A percentile compares a stretch with the other conserved stretches of the same genome.
phyloP scores from a whole-genome alignment of 2,797 vertebrate species.

The Alca torda region DNA sequence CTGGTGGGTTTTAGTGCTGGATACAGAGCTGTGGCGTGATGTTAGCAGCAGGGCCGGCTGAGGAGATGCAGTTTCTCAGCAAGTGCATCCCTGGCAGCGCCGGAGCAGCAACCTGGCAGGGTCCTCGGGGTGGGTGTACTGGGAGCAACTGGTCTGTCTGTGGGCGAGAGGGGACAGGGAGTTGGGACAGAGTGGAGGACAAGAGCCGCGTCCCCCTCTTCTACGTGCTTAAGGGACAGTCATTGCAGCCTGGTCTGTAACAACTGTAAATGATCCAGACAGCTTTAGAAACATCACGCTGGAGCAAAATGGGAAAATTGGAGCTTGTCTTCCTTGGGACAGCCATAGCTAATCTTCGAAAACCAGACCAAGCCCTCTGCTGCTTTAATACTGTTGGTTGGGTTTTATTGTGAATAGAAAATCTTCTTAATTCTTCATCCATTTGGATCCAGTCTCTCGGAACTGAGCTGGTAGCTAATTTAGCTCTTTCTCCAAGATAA shows the following conservation, averaged over 20 bases:
- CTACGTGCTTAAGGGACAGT: background rate
- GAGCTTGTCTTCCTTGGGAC: conserved; percentile 4
- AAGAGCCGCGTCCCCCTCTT: background rate
- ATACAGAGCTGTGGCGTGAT: background rate
- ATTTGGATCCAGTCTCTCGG: conserved; percentile 40
- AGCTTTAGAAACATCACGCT: background rate
- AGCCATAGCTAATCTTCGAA: conserved; percentile 42
- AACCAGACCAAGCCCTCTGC: conserved; percentile 36
- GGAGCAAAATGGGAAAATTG: background rate
- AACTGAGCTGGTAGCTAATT: conserved; percentile 54
- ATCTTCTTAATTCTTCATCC: conserved; percentile 62
- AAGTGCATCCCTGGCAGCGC: background rate
- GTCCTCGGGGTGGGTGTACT: background rate
- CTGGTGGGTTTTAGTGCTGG: background rate
- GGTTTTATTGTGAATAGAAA: conserved; percentile 51
- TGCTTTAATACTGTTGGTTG: background rate
- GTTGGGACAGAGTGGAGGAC: background rate
- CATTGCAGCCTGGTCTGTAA: background rate
- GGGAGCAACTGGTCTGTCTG: background rate
- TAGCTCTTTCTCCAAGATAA: conserved; percentile 13
- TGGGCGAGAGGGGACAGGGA: background rate
- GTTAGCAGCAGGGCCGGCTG: background rate
- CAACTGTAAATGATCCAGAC: background rate
- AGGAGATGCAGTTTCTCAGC: background rate
- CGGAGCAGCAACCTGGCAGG: background rate